Conservation (phyloP, 2,797 vertebrate species). For the Meda fulgida region DNA sequence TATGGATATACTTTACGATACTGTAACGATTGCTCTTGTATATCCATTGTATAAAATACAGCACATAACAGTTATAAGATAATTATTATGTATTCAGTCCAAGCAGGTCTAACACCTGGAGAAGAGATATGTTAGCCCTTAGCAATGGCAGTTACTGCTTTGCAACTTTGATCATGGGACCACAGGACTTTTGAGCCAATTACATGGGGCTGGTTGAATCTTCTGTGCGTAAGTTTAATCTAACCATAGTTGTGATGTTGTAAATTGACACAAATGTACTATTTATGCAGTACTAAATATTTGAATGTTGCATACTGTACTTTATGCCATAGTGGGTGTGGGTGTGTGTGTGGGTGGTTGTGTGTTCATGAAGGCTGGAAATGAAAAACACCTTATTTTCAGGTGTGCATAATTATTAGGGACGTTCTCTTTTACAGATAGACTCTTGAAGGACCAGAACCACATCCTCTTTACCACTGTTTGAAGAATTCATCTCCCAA, state of each 20-base stretch:
- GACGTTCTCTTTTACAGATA: no score
- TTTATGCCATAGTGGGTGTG: no score
- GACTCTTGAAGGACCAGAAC: no score
- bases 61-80: not conserved
- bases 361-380: no score
- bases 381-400: no score
- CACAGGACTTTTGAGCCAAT: not conserved
- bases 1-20: not conserved
- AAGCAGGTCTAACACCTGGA: not conserved
- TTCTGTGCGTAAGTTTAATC: not conserved
- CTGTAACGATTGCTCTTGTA: not conserved
- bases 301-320: no score
- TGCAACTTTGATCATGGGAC: slow-evolving; percentile 16
- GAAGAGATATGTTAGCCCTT: not conserved
- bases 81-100: not conserved
- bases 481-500: no score
- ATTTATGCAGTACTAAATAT: not conserved
- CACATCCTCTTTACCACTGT: no score
- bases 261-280: not conserved
- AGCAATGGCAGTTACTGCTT: not conserved
- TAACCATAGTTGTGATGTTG: not conserved
- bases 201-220: not conserved
- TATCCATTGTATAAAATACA: not conserved
- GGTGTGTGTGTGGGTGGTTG: no score
- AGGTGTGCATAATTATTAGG: no score